These are phyloP conservation scores for Sthenelais limicola DNA, from an alignment of 2,888 invertebrate genomes.

Conservation along the genomic window DNA sequence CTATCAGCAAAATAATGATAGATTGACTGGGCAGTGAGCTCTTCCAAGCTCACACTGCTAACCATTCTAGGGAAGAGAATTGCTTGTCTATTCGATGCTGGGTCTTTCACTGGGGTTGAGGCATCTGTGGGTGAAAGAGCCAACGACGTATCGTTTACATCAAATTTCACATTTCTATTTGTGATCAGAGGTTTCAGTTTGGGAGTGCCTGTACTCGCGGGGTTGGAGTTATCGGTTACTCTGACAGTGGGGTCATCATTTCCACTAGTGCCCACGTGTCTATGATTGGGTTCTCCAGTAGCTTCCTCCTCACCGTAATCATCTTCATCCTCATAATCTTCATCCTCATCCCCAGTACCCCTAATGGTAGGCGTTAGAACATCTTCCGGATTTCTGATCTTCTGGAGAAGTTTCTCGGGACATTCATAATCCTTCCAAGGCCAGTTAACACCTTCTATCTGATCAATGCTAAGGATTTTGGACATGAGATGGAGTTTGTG, in stretches of 20 bases:
- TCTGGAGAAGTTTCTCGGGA: slow-evolving; percentile 45
- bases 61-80: slow-evolving; percentile 60
- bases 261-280: slow-evolving; percentile 40
- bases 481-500: slow-evolving; percentile 82
- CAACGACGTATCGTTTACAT: neutral
- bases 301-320: slow-evolving; percentile 17
- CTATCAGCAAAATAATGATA: slow-evolving; percentile 87
- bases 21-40: slow-evolving; percentile 56
- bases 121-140: slow-evolving; percentile 46
- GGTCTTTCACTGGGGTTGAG: slow-evolving; percentile 52
- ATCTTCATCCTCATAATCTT: neutral
- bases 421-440: slow-evolving; percentile 61
- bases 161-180: slow-evolving; percentile 28
- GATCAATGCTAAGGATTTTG: slow-evolving; percentile 62
- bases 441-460: slow-evolving; percentile 63
- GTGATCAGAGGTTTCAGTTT: too few relatives aligned
- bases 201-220: too few relatives aligned
- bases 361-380: slow-evolving; percentile 11
- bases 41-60: slow-evolving; percentile 65
- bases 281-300: slow-evolving; percentile 1
- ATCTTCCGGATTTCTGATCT: slow-evolving; percentile 31
- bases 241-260: slow-evolving; percentile 32
- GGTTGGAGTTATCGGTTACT: slow-evolving; percentile 1
- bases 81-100: neutral
- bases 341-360: too few relatives aligned